Evolutionary conservation across 2,113 vertebrate species (phyloP).

Genomic region (Sinocyclocheilus anshuiensis): DNA sequence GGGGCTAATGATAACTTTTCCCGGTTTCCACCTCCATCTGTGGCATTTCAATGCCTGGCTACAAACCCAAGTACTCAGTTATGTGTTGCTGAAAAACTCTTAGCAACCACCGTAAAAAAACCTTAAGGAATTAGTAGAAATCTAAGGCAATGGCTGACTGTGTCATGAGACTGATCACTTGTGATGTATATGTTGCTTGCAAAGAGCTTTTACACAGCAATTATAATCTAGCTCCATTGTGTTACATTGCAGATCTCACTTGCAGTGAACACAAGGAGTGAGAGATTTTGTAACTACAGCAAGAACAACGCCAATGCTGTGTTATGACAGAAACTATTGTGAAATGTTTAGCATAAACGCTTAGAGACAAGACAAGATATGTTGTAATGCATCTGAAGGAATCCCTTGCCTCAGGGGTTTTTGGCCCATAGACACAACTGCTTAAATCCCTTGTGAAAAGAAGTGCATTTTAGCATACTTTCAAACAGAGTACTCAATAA

Average conservation of each 20-base stretch:
- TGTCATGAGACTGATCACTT: too few relatives aligned
- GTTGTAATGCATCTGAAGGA: conserved; percentile 6
- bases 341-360: conserved; percentile 1
- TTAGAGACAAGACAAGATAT: conserved; percentile 19
- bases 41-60: not conserved
- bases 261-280: not conserved
- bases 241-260: not conserved
- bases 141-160: not conserved
- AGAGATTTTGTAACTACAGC: not conserved
- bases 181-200: not conserved
- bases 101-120: not conserved
- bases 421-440: too few relatives aligned
- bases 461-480: not conserved
- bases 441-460: not conserved
- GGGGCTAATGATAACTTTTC: not conserved
- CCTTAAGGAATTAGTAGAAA: not conserved
- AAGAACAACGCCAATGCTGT: not conserved
- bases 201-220: not conserved
- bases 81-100: not conserved
- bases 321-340: conserved; percentile 10
- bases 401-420: not conserved
- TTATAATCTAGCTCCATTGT: not conserved
- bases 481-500: not conserved
- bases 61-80: not conserved
- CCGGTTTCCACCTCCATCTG: not conserved